These are phyloP conservation scores for Plebejus anna DNA, from an alignment of 2,888 invertebrate species.

Conservation along the genomic window DNA sequence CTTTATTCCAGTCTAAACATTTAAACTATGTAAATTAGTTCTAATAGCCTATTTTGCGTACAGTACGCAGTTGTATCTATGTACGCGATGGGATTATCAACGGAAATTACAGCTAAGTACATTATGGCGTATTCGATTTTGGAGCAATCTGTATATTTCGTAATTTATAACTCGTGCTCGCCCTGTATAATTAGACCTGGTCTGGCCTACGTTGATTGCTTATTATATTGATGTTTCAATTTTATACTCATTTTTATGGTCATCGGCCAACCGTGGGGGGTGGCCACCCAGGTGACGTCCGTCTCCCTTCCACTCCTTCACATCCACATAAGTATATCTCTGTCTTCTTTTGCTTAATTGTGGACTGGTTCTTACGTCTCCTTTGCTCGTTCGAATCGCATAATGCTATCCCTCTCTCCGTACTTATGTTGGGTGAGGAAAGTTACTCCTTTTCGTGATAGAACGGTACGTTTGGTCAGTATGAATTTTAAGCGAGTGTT, in stretches of 20 bases:
- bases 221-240: conserved; percentile 81
- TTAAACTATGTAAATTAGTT: background rate
- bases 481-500: conserved; percentile 34
- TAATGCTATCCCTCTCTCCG: conserved; percentile 41
- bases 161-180: conserved; percentile 73
- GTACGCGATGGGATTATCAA: conserved; percentile 19
- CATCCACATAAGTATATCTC: conserved; percentile 52
- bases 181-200: conserved; percentile 74
- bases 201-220: conserved; percentile 71
- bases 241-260: conserved; percentile 80
- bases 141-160: conserved; percentile 65
- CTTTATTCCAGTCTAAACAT: no score
- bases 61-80: background rate
- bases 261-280: conserved; percentile 80
- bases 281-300: conserved; percentile 71
- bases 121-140: conserved; percentile 45
- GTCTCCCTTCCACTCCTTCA: conserved; percentile 49
- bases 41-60: background rate
- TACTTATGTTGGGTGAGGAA: conserved; percentile 64
- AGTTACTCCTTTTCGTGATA: conserved; percentile 55
- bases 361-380: conserved; percentile 53
- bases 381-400: conserved; percentile 42
- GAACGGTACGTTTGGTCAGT: conserved; percentile 35
- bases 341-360: conserved; percentile 54
- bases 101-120: conserved; percentile 4